Evolutionary conservation across 2,113 vertebrate species (phyloP).

Genomic region (Oophaga pumilio): DNA sequence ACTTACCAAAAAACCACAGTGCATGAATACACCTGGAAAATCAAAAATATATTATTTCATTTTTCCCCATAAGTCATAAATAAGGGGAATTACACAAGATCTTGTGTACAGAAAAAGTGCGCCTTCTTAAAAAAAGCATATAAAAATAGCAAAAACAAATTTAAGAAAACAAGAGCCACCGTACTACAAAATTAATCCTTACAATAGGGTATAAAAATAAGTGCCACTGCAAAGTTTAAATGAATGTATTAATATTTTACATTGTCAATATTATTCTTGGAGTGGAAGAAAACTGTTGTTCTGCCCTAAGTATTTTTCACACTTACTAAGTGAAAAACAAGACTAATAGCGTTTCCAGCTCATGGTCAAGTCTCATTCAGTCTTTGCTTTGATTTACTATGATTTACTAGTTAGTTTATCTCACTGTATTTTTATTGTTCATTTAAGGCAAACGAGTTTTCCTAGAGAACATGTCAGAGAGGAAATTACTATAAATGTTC

Average conservation of each 20-base stretch:
- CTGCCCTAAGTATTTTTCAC: not conserved
- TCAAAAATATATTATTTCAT: too few relatives aligned
- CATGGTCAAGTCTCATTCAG: constrained; percentile 20
- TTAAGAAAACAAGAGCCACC: not conserved
- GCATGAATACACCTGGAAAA: too few relatives aligned
- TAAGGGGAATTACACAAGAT: too few relatives aligned
- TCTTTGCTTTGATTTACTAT: constrained; percentile 50
- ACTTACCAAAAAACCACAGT: too few relatives aligned
- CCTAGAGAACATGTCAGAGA: constrained; percentile 45
- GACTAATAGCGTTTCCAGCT: constrained; percentile 34
- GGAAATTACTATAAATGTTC: constrained; percentile 46
- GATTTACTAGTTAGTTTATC: constrained; percentile 46
- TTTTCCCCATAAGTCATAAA: too few relatives aligned
- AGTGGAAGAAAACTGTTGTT: not conserved
- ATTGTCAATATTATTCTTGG: constrained; percentile 4
- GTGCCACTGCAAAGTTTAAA: not conserved
- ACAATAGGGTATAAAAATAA: not conserved
- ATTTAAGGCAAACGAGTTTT: constrained; percentile 40
- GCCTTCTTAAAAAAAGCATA: too few relatives aligned
- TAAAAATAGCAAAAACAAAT: not conserved
- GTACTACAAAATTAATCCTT: too few relatives aligned
- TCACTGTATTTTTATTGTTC: constrained; percentile 41
- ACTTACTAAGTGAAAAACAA: constrained; percentile 33
- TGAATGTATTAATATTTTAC: not conserved
- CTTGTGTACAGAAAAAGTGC: too few relatives aligned